Evolutionary conservation across 2,113 vertebrate genomes (phyloP).

Genomic region (Narcine bancroftii): DNA sequence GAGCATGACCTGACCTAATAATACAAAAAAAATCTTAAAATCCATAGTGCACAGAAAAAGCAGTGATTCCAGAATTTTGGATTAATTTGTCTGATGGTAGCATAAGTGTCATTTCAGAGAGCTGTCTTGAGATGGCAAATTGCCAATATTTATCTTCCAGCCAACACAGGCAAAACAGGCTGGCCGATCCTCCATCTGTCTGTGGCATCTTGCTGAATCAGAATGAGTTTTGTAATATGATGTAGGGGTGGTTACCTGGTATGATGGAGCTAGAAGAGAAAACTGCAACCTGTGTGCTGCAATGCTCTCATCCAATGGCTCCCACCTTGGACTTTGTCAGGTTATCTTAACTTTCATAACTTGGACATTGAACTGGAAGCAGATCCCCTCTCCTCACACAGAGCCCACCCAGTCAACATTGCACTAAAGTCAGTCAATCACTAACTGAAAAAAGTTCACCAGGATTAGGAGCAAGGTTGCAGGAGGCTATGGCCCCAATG

Average conservation of each 20-base stretch:
- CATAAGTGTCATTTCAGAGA: background rate
- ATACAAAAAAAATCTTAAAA: no score
- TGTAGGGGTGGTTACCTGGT: background rate
- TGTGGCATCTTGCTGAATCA: background rate
- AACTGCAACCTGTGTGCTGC: background rate
- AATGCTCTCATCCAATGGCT: background rate
- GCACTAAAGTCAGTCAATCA: background rate
- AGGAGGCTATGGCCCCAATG: no score
- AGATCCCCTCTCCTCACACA: background rate
- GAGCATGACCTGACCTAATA: no score
- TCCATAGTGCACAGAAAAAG: no score
- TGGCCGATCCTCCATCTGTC: background rate
- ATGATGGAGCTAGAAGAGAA: background rate
- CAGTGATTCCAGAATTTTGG: no score
- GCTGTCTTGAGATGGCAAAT: background rate
- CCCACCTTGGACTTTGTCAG: background rate
- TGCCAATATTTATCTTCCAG: background rate
- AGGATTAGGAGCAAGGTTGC: background rate
- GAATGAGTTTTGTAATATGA: background rate
- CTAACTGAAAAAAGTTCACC: background rate
- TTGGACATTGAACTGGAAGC: background rate
- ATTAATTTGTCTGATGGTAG: background rate
- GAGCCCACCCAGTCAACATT: background rate
- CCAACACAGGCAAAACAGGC: background rate
- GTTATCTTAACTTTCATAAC: background rate